phyloP scores from a whole-genome alignment of 2,797 vertebrate species.

The Phyllotis vaccarum region DNA sequence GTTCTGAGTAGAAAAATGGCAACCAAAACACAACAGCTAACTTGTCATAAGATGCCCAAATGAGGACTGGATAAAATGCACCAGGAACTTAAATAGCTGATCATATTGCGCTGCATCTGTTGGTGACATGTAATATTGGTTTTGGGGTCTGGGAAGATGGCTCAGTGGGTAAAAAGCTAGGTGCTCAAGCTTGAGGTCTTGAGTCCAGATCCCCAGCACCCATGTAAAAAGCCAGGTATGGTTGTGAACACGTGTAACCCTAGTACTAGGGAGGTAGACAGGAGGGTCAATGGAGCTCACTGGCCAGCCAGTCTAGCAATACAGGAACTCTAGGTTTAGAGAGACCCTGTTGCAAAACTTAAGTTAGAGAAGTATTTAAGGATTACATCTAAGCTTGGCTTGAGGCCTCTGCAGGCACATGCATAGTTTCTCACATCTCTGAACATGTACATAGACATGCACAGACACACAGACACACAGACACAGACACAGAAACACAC shows the following conservation, averaged over 20 bases:
- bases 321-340: not conserved
- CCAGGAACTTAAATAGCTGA: not conserved
- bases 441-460: no score
- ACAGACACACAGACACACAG: not conserved
- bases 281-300: not conserved
- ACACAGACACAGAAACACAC: not conserved
- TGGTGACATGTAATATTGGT: not conserved
- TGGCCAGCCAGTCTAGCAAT: not conserved
- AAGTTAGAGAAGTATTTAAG: not conserved
- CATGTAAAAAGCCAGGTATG: not conserved
- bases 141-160: not conserved
- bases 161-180: not conserved
- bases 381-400: not conserved
- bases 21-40: not conserved
- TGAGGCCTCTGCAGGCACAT: not conserved
- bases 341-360: not conserved
- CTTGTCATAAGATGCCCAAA: not conserved
- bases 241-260: not conserved
- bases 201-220: not conserved
- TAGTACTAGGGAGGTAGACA: not conserved
- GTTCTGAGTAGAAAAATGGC: not conserved
- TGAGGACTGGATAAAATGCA: not conserved
- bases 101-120: not conserved
- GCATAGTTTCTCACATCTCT: not conserved
- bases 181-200: no score